Conservation (phyloP, 2,113 vertebrate genomes). For the Apteryx owenii region DNA sequence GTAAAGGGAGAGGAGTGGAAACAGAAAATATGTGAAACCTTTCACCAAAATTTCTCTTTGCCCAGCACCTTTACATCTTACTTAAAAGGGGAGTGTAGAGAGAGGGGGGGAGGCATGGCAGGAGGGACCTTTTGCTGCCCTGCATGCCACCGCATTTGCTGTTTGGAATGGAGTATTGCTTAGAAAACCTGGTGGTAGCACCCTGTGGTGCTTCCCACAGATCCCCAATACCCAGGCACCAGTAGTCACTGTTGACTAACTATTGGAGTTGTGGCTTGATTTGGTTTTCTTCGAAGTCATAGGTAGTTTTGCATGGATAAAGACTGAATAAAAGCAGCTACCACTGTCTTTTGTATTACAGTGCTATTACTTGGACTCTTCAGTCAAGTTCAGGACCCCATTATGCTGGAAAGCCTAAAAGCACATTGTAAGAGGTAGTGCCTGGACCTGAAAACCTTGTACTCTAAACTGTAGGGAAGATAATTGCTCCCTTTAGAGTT, state of each 20-base stretch:
- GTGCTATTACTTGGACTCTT: background rate
- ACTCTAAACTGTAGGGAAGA: background rate
- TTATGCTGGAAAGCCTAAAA: background rate
- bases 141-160: background rate
- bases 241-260: background rate
- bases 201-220: background rate
- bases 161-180: rapidly evolving
- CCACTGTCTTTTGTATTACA: background rate
- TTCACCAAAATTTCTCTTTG: background rate
- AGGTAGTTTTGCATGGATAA: background rate
- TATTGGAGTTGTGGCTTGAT: background rate
- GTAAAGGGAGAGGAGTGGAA: background rate
- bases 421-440: background rate
- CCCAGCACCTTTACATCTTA: background rate
- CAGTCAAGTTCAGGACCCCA: background rate
- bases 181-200: background rate
- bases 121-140: background rate
- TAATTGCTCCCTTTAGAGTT: background rate
- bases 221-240: background rate
- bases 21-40: background rate
- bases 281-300: background rate
- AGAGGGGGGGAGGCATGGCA: background rate
- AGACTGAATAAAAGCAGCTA: background rate
- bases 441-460: background rate
- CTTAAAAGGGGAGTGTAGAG: background rate